Evolutionary conservation across 2,888 invertebrate genomes (phyloP).

Genomic region (Leptopterna dolabrata): DNA sequence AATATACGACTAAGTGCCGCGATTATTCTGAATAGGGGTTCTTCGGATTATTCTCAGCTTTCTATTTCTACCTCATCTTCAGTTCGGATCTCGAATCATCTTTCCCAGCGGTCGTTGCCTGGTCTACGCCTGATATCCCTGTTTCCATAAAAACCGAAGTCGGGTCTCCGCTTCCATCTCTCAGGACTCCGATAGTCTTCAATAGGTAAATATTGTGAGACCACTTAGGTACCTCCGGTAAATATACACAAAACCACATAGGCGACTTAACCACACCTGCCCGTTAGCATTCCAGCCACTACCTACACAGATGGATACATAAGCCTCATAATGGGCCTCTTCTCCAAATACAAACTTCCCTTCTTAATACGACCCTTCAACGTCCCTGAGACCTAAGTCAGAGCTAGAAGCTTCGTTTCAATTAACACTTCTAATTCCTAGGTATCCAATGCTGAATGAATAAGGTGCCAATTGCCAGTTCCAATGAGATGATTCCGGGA

Average conservation of each 20-base stretch:
- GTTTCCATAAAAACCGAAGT: neutral
- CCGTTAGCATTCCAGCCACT: constrained; percentile 52
- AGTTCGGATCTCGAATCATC: no score
- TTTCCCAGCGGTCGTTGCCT: no score
- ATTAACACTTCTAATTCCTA: no score
- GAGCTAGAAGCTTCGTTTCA: neutral
- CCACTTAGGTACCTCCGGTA: constrained; percentile 52
- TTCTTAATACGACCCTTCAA: neutral
- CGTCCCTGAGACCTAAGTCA: neutral
- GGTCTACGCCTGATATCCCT: neutral
- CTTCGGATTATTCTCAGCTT: no score
- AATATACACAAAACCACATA: constrained; percentile 38
- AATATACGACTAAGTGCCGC: no score
- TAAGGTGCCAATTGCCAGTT: no score
- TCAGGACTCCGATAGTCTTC: constrained; percentile 32
- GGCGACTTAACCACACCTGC: constrained; percentile 52
- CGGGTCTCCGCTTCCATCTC: constrained; percentile 30
- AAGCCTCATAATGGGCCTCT: constrained; percentile 47
- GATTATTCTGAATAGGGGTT: no score
- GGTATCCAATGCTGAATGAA: no score
- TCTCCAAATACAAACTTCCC: constrained; percentile 37
- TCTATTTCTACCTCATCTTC: no score
- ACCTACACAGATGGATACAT: constrained; percentile 48
- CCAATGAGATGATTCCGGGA: no score
- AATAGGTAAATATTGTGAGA: constrained; percentile 54